Evolutionary conservation across 2,797 vertebrate species (phyloP).

Genomic region (Acropternis orthonyx): DNA sequence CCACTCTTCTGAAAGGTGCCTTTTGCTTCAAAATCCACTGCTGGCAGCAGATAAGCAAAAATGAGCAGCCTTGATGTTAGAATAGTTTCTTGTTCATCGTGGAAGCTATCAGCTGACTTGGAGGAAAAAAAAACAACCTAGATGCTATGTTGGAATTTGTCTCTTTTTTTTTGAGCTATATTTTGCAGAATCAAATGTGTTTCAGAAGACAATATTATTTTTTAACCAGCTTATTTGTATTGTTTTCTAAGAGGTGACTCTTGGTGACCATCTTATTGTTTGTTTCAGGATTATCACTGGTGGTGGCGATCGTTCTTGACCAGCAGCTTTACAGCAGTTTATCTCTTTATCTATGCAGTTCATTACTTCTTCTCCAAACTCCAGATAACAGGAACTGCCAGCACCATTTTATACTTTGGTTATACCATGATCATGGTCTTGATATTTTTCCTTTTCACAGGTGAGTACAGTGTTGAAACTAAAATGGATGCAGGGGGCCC

Average conservation of each 20-base stretch:
- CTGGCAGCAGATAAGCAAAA: neutral
- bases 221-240: neutral
- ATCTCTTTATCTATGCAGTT: constrained; percentile 87
- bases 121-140: neutral
- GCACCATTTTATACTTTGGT: constrained; percentile 91
- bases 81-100: neutral
- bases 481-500: neutral
- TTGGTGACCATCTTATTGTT: neutral
- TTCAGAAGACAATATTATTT: neutral
- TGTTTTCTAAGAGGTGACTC: neutral
- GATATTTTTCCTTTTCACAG: constrained; percentile 95
- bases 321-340: constrained; percentile 89
- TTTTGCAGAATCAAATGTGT: neutral
- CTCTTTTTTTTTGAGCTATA: neutral
- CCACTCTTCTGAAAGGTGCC: neutral
- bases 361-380: constrained; percentile 94
- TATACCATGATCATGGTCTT: constrained; percentile 92
- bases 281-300: constrained; percentile 89
- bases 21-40: neutral
- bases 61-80: neutral
- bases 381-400: constrained; percentile 86
- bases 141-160: neutral
- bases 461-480: constrained; percentile 53
- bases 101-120: neutral
- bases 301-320: constrained; percentile 92